These are phyloP conservation scores for Fabriciana adippe DNA, from an alignment of 2,888 invertebrate species.

Conservation along the genomic window DNA sequence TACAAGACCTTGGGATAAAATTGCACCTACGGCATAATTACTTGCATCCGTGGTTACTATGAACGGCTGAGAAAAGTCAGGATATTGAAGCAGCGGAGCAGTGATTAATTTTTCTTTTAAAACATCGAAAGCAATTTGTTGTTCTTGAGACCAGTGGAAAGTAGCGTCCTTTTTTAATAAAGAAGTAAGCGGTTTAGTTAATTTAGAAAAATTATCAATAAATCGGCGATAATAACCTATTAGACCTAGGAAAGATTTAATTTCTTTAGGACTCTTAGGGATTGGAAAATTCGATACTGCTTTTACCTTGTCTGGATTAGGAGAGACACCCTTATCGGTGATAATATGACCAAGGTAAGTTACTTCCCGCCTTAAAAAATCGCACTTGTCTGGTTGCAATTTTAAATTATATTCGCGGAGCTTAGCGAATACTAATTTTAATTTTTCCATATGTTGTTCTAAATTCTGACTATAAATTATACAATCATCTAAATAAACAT, in stretches of 20 bases:
- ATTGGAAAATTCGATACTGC: too few species aligned
- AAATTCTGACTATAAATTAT: conserved; percentile 38
- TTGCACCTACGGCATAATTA: not conserved
- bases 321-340: too few species aligned
- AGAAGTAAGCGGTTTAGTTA: not conserved
- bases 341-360: too few species aligned
- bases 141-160: not conserved
- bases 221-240: not conserved
- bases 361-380: too few species aligned
- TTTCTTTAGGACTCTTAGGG: too few species aligned
- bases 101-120: not conserved
- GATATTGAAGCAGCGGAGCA: not conserved
- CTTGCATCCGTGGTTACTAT: not conserved
- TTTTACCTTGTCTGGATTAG: too few species aligned
- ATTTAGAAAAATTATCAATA: not conserved
- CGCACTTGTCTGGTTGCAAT: too few species aligned
- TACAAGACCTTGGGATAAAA: not conserved
- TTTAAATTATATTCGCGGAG: conserved; percentile 29
- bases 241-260: too few species aligned
- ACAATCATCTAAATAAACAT: conserved; percentile 47
- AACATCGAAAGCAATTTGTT: not conserved
- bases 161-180: too few species aligned
- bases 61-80: not conserved
- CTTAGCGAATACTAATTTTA: conserved; percentile 41
- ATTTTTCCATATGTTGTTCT: conserved; percentile 41